These are phyloP conservation scores for Ectropis grisescens DNA, from an alignment of 1,140 invertebrate species.

Conservation along the genomic window DNA sequence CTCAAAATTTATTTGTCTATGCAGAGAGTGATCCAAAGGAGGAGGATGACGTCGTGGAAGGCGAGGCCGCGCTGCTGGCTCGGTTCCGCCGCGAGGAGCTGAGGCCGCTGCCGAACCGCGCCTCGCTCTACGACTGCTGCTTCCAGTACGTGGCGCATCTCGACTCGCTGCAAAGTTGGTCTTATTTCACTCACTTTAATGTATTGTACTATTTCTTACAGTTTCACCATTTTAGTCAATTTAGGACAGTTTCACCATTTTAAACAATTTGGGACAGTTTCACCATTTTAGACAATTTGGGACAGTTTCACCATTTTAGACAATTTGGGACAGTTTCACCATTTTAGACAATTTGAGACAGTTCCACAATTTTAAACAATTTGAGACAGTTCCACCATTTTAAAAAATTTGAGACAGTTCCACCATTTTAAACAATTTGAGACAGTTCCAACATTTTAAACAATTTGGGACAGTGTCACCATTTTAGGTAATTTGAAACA, in stretches of 20 bases:
- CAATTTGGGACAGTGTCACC: too few relatives aligned
- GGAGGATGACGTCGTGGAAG: constrained; percentile 10
- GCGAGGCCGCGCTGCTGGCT: constrained; percentile 24
- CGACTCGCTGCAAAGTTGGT: constrained; percentile 26
- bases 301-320: too few relatives aligned
- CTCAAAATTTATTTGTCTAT: background rate
- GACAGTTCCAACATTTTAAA: too few relatives aligned
- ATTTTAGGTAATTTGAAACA: too few relatives aligned
- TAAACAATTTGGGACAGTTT: background rate
- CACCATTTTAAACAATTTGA: too few relatives aligned
- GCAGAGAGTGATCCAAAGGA: background rate
- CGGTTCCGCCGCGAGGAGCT: constrained; percentile 13
- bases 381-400: too few relatives aligned
- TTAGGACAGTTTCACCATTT: too few relatives aligned
- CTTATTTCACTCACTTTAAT: background rate
- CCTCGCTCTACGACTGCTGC: constrained; percentile 15
- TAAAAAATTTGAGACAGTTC: too few relatives aligned
- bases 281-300: too few relatives aligned
- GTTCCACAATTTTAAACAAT: too few relatives aligned
- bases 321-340: too few relatives aligned
- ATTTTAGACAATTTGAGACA: too few relatives aligned
- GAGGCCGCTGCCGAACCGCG: constrained; percentile 20
- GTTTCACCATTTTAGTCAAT: background rate
- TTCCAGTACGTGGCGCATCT: constrained; percentile 24
- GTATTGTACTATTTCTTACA: background rate